These are phyloP conservation scores for Rhinopomastus cyanomelas DNA, from an alignment of 2,113 vertebrate genomes.

Conservation along the genomic window DNA sequence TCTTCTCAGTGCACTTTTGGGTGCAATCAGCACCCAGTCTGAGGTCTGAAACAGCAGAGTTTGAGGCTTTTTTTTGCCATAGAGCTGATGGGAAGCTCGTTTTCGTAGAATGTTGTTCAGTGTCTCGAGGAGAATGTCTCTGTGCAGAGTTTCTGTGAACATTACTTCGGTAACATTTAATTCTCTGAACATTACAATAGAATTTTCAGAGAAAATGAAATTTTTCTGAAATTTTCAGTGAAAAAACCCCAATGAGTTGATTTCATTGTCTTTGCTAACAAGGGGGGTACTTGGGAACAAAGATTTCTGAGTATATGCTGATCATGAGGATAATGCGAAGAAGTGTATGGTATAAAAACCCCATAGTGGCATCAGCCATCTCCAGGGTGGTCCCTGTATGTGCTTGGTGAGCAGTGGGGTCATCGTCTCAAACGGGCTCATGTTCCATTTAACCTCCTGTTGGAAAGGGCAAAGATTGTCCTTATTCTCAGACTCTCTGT, in stretches of 20 bases:
- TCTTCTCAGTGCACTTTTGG: neutral
- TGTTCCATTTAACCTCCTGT: neutral
- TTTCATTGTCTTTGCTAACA: no score
- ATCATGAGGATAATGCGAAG: neutral
- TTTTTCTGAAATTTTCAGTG: no score
- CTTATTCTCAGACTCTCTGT: neutral
- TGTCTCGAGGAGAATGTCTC: neutral
- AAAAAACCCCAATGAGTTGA: no score
- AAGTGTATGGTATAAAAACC: neutral
- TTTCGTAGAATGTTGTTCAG: neutral
- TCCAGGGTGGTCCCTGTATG: neutral
- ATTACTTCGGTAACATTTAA: neutral
- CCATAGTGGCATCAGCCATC: neutral
- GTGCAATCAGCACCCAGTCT: neutral
- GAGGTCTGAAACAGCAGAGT: neutral
- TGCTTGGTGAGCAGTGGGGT: rapidly evolving
- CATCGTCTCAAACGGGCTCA: neutral
- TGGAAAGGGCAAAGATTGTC: neutral
- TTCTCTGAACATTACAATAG: neutral
- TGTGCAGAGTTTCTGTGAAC: neutral
- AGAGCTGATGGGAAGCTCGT: neutral
- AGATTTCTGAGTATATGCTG: no score
- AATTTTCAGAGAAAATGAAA: neutral
- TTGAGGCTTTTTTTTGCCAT: neutral
- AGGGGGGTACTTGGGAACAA: no score